These are phyloP conservation scores for Meda fulgida DNA, from an alignment of 2,797 vertebrate species.

Conservation along the genomic window DNA sequence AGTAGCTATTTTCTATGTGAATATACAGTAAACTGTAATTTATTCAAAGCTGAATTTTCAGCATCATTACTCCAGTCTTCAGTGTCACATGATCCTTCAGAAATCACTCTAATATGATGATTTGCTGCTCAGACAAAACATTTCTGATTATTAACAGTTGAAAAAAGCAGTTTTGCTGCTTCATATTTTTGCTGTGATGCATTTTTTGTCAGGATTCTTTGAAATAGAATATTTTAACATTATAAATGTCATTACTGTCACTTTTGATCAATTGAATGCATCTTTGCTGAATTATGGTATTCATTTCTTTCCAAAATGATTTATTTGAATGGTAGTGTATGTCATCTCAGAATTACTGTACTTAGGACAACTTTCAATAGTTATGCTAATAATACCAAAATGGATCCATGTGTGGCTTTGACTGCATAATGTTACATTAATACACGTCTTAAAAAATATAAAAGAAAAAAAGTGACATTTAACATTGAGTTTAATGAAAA, in stretches of 20 bases:
- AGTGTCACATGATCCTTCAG: no score
- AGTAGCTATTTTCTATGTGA: no score
- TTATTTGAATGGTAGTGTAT: no score
- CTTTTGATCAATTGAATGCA: not conserved
- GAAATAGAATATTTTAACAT: not conserved
- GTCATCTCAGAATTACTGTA: not conserved
- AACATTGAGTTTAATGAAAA: not conserved
- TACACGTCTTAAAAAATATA: not conserved
- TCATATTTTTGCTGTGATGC: no score
- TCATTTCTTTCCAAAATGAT: not conserved
- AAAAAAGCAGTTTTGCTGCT: no score
- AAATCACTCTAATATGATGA: no score
- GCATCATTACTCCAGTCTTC: no score
- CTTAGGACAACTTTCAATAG: not conserved
- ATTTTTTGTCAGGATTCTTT: not conserved
- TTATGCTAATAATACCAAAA: not conserved
- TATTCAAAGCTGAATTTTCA: no score
- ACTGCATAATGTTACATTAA: not conserved
- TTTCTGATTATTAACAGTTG: no score
- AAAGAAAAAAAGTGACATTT: not conserved
- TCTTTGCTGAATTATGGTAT: not conserved
- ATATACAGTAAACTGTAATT: no score
- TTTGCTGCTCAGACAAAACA: no score
- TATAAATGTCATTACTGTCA: not conserved
- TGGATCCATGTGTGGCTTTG: not conserved